Base-by-base conservation (phyloP, 2,113 vertebrate genomes). In the Pelecanus crispus region DNA sequence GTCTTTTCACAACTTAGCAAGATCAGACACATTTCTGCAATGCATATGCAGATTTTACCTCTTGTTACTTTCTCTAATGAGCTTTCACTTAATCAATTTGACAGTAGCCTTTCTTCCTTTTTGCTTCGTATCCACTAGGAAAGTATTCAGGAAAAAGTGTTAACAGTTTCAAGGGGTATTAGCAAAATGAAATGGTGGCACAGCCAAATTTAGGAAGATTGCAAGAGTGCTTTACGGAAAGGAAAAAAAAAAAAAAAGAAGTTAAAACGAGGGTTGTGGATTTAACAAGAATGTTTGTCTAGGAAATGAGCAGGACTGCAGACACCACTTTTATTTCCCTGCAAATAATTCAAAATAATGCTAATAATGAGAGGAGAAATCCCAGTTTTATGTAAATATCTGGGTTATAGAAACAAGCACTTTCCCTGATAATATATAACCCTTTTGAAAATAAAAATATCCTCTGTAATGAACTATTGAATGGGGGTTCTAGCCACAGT, bases 31-130 rank as follows among this genome's bases (percentile, higher is more conserved):
- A 97, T 98, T 98, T 98, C 97, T 96, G 95, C 98, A 97, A 98
- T 98, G 97, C 98, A 97, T 98, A 98, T 98, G 98, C 98, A 98
- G 98, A 98, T 98, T 98, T 97, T 91, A 96, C 96, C 97, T 97
- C 97, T 98, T 97, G 97, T 98, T 97, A 96, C 98, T 98, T 95
- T 98, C 98, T 97, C 98, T 98, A 98, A 98, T 98, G 98, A 98
- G 97, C 95, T 94, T 97, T 98, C 98, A 97, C 98, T 98, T 98
- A 98, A 98, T 98, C 98, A 98, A 91, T 97, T 96, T 98, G 98
- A 98, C 98, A 98, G 98, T 97, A 63, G 97, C 97, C 95, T 98
- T 98, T 98, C 97, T 98, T 97, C 95, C 94, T 97, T 98, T 97
- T 94, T 78, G 93, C 96, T 94, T 97, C n/a, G 73, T 70, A 97